phyloP scores from a whole-genome alignment of 2,888 invertebrate genomes.

The Conomelus anceps region DNA sequence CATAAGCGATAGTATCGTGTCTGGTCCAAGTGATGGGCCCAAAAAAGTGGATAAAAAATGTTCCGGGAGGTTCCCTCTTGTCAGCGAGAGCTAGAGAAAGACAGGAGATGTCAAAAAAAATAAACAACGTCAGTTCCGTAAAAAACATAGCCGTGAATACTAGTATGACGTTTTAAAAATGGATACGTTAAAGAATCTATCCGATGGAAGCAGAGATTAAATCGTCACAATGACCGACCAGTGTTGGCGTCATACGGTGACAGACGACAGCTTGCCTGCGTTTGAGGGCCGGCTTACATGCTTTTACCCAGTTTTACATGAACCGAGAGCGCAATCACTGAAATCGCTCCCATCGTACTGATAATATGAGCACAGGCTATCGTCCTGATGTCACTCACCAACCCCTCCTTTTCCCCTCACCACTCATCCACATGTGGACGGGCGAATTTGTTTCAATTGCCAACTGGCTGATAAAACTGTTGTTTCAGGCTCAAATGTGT shows the following conservation, averaged over 20 bases:
- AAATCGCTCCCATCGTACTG: neutral
- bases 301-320: neutral
- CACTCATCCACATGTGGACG: no score
- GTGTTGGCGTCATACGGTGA: neutral
- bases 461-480: neutral
- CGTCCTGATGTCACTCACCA: neutral
- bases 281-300: neutral
- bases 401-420: neutral
- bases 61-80: neutral
- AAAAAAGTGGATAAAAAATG: neutral
- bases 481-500: no score
- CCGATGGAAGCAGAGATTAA: neutral
- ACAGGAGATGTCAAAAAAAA: neutral
- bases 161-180: neutral
- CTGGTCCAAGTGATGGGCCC: neutral
- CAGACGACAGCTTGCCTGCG: neutral
- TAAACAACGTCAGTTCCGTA: neutral
- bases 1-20: neutral
- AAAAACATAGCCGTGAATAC: neutral
- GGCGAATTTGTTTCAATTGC: neutral
- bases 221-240: neutral
- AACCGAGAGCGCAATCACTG: neutral
- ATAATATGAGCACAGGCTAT: neutral
- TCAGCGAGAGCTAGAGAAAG: no score
- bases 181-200: neutral